These are phyloP conservation scores for Lasioglossum lativentre DNA, from an alignment of 2,888 invertebrate genomes.

Conservation along the genomic window DNA sequence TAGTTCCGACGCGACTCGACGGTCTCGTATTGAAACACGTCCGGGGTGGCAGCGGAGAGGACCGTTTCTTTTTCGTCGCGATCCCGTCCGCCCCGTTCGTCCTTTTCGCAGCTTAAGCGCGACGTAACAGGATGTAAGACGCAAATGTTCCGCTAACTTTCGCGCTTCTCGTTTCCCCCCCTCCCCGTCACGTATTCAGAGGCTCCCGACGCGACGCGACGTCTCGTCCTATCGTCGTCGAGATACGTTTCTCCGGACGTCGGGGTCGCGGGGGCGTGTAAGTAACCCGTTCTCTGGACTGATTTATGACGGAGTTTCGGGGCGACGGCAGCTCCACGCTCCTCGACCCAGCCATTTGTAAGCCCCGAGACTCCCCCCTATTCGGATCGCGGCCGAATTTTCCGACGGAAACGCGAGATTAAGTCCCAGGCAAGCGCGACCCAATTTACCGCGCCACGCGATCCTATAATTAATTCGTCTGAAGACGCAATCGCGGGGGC, in stretches of 20 bases:
- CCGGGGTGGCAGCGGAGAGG: neutral
- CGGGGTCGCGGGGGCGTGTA: neutral
- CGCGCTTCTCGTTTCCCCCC: neutral
- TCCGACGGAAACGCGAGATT: constrained; percentile 16
- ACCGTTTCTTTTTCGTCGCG: constrained; percentile 38
- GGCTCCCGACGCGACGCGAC: neutral
- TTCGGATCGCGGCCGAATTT: constrained; percentile 4
- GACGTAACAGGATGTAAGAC: constrained; percentile 28
- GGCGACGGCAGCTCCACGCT: neutral
- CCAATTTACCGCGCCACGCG: constrained; percentile 7
- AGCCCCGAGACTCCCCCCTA: constrained; percentile 8
- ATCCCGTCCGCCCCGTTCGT: neutral
- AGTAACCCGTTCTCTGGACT: constrained; percentile 20
- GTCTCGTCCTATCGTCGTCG: constrained; percentile 5
- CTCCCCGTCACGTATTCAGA: neutral
- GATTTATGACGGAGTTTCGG: constrained; percentile 34
- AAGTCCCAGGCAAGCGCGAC: neutral
- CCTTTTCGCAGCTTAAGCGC: neutral
- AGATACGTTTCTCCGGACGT: constrained; percentile 20
- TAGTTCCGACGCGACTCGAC: neutral
- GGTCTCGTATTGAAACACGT: constrained; percentile 36
- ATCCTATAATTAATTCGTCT: constrained; percentile 34
- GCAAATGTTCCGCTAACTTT: constrained; percentile 36
- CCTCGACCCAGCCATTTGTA: constrained; percentile 28
- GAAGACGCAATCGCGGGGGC: neutral